phyloP scores from a whole-genome alignment of 2,113 vertebrate species.

The Ceyx cyanopectus region DNA sequence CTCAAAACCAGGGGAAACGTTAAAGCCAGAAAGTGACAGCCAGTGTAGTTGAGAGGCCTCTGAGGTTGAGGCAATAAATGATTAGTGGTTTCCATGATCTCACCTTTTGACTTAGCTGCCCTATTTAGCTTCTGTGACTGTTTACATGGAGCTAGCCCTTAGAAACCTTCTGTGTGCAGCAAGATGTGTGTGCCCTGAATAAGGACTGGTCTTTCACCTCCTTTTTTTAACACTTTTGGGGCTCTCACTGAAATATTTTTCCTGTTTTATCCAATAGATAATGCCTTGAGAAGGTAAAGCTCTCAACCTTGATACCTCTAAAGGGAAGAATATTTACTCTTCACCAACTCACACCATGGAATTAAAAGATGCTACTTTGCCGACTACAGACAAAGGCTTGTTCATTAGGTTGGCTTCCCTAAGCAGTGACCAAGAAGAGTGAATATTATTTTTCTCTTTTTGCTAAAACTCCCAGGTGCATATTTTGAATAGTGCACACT shows the following conservation, averaged over 20 bases:
- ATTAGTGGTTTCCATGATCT: slow-evolving; percentile 59
- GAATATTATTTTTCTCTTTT: neutral
- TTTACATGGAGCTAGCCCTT: slow-evolving; percentile 14
- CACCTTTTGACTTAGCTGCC: slow-evolving; percentile 44
- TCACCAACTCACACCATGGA: neutral
- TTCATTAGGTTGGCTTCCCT: neutral
- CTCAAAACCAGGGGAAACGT: neutral
- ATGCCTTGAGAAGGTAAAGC: neutral
- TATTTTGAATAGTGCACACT: neutral
- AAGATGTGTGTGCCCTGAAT: neutral
- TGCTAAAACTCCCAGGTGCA: neutral
- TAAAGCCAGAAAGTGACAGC: neutral
- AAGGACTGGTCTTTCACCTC: neutral
- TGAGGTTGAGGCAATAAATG: slow-evolving; percentile 22
- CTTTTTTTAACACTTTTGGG: neutral
- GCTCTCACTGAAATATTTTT: neutral
- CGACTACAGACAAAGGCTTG: neutral
- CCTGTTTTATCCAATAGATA: neutral
- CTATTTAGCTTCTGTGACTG: neutral
- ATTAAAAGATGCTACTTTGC: neutral
- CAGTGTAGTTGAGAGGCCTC: neutral
- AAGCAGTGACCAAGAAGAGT: neutral
- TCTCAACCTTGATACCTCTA: neutral
- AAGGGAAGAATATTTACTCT: neutral
- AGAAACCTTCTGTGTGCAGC: neutral